A percentile compares a stretch with the other conserved stretches of the same genome.
Conservation (phyloP, 30 jellyfish, hydroid and myxozoan species). For the Cassiopea xamachana region DNA sequence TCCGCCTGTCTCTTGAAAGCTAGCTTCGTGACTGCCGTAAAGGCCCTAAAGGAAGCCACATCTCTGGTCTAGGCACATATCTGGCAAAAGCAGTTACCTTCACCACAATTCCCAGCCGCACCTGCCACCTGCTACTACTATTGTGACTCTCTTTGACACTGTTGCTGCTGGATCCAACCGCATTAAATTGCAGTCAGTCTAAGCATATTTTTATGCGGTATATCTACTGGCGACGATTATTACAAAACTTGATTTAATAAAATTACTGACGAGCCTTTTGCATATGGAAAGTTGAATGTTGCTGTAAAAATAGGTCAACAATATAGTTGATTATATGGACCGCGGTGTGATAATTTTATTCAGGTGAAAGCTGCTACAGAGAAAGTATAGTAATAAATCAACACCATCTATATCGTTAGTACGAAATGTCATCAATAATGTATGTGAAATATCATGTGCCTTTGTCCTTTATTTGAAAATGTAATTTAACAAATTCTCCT, state of each 20-base stretch:
- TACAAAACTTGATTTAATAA: not conserved
- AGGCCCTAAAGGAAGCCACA: too few relatives aligned
- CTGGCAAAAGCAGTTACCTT: too few relatives aligned
- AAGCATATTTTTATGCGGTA: not conserved
- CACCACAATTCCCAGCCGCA: too few relatives aligned
- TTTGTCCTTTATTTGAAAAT: slow-evolving; percentile 1
- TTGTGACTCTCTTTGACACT: too few relatives aligned
- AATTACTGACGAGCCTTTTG: not conserved
- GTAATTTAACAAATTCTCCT: not conserved
- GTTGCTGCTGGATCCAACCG: too few relatives aligned
- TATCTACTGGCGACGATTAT: not conserved
- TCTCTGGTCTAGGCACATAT: too few relatives aligned
- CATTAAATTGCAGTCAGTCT: not conserved
- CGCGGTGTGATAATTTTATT: not conserved
- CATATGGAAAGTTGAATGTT: not conserved
- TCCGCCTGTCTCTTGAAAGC: too few relatives aligned
- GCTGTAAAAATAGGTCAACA: not conserved
- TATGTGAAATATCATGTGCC: slow-evolving; percentile 5
- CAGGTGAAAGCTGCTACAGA: not conserved
- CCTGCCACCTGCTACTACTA: too few relatives aligned
- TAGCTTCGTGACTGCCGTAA: too few relatives aligned
- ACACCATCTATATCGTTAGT: not conserved
- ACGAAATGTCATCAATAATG: not conserved
- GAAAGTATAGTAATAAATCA: not conserved
- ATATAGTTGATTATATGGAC: not conserved